Base-by-base conservation (phyloP, 2,113 vertebrate species). In the Lepidothrix coronata region DNA sequence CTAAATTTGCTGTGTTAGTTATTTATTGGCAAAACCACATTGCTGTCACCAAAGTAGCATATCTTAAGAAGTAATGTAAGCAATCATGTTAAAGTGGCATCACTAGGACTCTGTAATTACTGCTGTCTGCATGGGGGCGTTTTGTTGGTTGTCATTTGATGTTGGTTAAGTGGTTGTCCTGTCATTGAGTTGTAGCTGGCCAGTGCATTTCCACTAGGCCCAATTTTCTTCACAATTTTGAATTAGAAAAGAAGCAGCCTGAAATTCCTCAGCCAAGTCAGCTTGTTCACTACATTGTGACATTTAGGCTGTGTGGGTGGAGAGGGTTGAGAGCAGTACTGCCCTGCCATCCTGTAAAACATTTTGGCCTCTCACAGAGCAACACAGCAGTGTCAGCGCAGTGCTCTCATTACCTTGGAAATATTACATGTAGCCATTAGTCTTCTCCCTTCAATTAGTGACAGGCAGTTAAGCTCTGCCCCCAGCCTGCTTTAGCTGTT, bases 401-500 rank as follows among this genome's bases (percentile, higher is more conserved):
- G 85, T 7, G 22, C 55, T 87, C 68, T 96, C 87, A 95, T 97
- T 91, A 95, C 72, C 55, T 39, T 20, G 62, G 46, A 80, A 71
- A 57, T 90, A 92, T 61, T 93, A 71, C 72, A 67, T 52, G 70
- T 70, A 94, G 58, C 48, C 71, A 86, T 95, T 94, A 92, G 51
- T 91, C 63, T 91, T 95, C 51, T 89, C 86, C 80, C 82, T 95
- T 93, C 61, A 91, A 88, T 95, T 93, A 97, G 67, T 43, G 70
- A 79, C 84, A 93, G 59, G 61, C 83, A 85, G 71, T 92, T 93
- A 95, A 63, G 51, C 37, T 78, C 30, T 70, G 68, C 23, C 19
- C 85, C 18, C n/a, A 87, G 71, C 17, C 65, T 67, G 41, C 46
- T 82, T 12, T 25, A 77, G 84, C 58, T 58, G 67, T 39, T 85